Conservation (phyloP, 2,113 vertebrate genomes). For the Perognathus longimembris region DNA sequence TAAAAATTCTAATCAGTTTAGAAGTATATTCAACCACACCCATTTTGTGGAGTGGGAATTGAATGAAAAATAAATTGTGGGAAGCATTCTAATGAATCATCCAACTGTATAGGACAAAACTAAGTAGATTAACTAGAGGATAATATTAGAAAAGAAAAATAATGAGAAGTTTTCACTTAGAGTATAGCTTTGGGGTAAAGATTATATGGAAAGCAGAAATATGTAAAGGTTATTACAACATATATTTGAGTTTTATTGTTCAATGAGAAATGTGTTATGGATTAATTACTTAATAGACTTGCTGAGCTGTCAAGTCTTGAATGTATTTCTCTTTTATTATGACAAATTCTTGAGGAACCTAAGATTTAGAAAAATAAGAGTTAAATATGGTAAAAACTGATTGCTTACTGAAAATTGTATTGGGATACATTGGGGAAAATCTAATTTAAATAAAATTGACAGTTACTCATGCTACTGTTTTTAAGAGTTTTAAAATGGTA, state of each 20-base stretch:
- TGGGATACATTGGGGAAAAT: neutral
- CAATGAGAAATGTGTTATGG: neutral
- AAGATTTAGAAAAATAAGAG: neutral
- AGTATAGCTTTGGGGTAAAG: neutral
- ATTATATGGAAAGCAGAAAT: neutral
- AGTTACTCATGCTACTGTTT: neutral
- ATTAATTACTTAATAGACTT: neutral
- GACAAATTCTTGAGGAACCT: neutral
- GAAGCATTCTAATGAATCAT: neutral
- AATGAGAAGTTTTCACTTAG: neutral
- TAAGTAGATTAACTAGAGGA: neutral
- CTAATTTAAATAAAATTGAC: constrained; percentile 3
- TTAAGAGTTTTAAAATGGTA: neutral
- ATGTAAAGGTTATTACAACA: neutral
- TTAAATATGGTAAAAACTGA: neutral
- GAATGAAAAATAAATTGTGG: neutral
- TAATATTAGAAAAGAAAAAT: neutral
- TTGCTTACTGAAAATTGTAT: neutral
- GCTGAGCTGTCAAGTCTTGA: neutral
- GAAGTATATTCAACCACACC: neutral
- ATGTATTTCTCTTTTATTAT: constrained; percentile 17
- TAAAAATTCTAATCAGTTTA: neutral
- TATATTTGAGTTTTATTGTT: neutral
- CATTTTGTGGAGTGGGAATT: neutral
- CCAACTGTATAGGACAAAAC: neutral